Evolutionary conservation across 2,113 vertebrate genomes (phyloP).

Genomic region (Psilopsiagon aymara): DNA sequence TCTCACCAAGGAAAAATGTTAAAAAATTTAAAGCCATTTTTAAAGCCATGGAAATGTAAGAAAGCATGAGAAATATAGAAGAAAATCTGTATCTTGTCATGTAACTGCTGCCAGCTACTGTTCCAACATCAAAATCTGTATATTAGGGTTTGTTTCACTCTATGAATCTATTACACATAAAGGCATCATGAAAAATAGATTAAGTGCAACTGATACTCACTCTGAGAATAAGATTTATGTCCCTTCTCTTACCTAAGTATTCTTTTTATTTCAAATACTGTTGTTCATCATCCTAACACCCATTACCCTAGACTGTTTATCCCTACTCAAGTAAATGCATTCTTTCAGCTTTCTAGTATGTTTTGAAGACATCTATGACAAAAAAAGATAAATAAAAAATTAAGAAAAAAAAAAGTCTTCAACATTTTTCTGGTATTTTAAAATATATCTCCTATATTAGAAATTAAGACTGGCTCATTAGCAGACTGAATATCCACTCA

Average conservation of each 20-base stretch:
- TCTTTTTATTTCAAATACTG: not conserved
- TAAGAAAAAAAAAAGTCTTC: not conserved
- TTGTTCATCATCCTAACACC: not conserved
- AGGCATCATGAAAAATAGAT: not conserved
- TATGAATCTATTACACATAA: not conserved
- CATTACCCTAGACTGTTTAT: not conserved
- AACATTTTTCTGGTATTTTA: not conserved
- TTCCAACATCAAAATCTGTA: not conserved
- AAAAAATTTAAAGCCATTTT: not conserved
- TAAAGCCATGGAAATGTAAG: not conserved
- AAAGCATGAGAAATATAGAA: not conserved
- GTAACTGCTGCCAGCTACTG: not conserved
- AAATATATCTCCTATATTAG: not conserved
- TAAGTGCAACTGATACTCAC: not conserved
- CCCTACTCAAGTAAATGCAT: not conserved
- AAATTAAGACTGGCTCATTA: not conserved
- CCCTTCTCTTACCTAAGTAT: not conserved
- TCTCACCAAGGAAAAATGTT: not conserved
- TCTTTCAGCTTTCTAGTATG: not conserved
- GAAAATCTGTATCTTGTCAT: not conserved
- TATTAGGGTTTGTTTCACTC: not conserved
- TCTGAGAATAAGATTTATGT: not conserved
- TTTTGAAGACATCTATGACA: not conserved
- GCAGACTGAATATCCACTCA: not conserved
- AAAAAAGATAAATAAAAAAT: not conserved